A percentile compares a stretch with the other conserved stretches of the same genome.
These are phyloP conservation scores for Brevimyrus niger DNA, from an alignment of 2,113 vertebrate species.

Conservation along the genomic window DNA sequence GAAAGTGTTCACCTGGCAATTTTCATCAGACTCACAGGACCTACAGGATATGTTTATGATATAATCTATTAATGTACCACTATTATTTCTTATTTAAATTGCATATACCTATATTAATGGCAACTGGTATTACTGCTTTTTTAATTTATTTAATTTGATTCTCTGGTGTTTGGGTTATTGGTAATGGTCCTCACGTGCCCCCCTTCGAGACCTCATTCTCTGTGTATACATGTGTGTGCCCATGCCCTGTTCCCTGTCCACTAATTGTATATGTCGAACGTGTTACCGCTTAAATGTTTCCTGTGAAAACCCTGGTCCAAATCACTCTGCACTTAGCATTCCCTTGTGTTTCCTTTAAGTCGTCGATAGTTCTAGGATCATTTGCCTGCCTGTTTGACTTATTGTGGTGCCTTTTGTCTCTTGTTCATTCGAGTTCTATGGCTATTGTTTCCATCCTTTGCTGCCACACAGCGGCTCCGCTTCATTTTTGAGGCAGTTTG, in stretches of 20 bases:
- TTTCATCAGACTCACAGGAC: too few relatives aligned
- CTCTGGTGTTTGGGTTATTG: background rate
- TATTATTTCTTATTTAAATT: too few relatives aligned
- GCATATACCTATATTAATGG: too few relatives aligned
- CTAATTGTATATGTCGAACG: background rate
- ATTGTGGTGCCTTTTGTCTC: background rate
- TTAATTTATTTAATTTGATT: background rate
- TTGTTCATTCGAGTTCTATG: background rate
- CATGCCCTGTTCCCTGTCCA: background rate
- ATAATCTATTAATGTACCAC: too few relatives aligned
- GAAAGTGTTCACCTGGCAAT: background rate
- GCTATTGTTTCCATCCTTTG: background rate
- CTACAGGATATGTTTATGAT: too few relatives aligned
- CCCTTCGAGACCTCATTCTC: background rate
- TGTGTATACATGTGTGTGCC: background rate
- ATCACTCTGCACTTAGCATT: background rate
- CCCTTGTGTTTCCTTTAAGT: background rate
- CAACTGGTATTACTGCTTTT: too few relatives aligned
- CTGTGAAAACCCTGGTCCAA: background rate
- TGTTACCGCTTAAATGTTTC: background rate
- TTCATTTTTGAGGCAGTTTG: background rate
- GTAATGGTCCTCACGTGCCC: background rate
- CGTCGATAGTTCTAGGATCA: too few relatives aligned
- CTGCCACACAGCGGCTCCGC: background rate
- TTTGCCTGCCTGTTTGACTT: background rate